Conservation (phyloP, 2,888 invertebrate genomes). For the Lacanobia oleracea region DNA sequence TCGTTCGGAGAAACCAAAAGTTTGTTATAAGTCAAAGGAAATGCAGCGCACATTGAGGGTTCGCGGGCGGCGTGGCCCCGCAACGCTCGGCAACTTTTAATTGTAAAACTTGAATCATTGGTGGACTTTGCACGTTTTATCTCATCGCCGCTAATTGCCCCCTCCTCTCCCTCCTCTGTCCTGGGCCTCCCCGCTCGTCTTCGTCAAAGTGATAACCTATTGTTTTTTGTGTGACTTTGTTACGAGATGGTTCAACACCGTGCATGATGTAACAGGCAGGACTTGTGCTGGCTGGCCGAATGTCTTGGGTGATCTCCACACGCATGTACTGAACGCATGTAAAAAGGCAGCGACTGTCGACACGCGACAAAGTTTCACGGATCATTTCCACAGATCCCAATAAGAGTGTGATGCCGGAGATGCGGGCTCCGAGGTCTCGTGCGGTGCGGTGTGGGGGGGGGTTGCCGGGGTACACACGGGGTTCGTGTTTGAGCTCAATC, state of each 20-base stretch:
- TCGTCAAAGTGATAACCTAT: conserved; percentile 7
- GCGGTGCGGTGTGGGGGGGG: neutral
- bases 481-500: conserved; percentile 66
- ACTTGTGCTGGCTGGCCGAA: no score
- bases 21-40: neutral
- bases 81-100: conserved; percentile 70
- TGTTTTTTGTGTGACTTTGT: neutral
- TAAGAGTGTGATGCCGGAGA: conserved; percentile 37
- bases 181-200: neutral
- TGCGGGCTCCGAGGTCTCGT: conserved; percentile 33
- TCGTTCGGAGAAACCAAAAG: neutral
- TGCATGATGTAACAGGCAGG: neutral
- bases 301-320: neutral
- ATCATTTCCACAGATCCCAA: conserved; percentile 26
- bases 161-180: neutral
- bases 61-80: conserved; percentile 31
- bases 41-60: conserved; percentile 5
- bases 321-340: neutral
- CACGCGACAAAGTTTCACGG: conserved; percentile 13
- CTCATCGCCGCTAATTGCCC: conserved; percentile 73
- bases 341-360: neutral
- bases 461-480: conserved; percentile 13
- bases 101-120: conserved; percentile 77
- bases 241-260: neutral
- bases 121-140: conserved; percentile 75